Evolutionary conservation across 2,888 invertebrate genomes (phyloP), one percentile per base, ranked within the genome.

Genomic region (Beris morrisii): DNA sequence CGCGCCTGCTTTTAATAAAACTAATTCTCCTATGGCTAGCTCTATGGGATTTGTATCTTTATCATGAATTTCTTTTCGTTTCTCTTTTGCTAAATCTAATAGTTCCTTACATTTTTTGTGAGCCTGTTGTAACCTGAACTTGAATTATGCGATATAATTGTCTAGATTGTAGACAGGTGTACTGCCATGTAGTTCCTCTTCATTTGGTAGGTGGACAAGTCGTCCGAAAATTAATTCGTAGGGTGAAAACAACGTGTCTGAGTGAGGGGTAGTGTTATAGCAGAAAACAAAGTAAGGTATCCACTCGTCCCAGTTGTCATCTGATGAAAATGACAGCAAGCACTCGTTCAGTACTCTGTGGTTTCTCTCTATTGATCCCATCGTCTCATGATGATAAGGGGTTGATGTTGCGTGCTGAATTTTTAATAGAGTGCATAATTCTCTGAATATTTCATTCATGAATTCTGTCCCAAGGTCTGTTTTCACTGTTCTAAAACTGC

Each of bases 301-400:
- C 15, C 22, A 22, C 1, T 11, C 9, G 4, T 48, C 22, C 22
- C 22, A 22, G 22, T 3, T 22, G 22, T 12, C 48, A 48, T 5
- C 6, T 48, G 12, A n/a, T 3, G 38, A 11, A 15, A 57, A 50
- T 43, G 30, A 57, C 7, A 56, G 11, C 7, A 65, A 30, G n/a
- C 53, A 59, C 2, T 53, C 56, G 5, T 5, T 22, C 2, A 66
- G 30, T 12, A 54, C 48, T 45, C 56, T 6, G 15, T 66, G 66
- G 0, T 46, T 12, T 1, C 59, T 32, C 3, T 66, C 59, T 6
- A 66, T 43, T 0, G 59, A 32, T 5, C 59, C 59, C n/a, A 48
- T 57, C 1, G 32, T 32, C 43, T 65, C 57, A 5, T 56, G 65
- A 45, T 64, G 64, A n/a, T 66, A 66, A 0, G 66, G 53, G 7